Conservation (phyloP, 2,888 invertebrate species). For the Agrotis segetum region DNA sequence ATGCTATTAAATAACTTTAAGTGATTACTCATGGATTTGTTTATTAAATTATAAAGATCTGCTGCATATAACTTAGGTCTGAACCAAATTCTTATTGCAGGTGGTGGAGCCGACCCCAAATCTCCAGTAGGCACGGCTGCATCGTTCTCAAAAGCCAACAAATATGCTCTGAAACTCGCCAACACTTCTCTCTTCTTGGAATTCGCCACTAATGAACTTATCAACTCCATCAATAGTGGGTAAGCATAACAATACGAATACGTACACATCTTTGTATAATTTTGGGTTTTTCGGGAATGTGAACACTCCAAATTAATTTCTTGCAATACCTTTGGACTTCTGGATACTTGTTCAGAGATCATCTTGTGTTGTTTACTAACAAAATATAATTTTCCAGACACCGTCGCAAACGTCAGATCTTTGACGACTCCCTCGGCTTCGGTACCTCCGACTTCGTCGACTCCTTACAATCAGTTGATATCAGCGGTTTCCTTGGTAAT, state of each 20-base stretch:
- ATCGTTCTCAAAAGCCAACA: constrained; percentile 97
- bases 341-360: too few species aligned
- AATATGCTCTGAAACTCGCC: constrained; percentile 95
- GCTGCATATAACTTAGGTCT: not conserved
- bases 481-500: constrained; percentile 93
- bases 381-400: constrained; percentile 74
- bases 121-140: constrained; percentile 97
- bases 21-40: not conserved
- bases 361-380: not conserved
- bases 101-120: constrained; percentile 95
- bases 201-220: constrained; percentile 96
- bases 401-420: constrained; percentile 94
- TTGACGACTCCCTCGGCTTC: constrained; percentile 90
- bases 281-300: not conserved
- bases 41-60: not conserved
- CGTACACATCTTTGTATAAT: too few species aligned
- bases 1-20: not conserved
- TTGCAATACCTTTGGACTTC: too few species aligned
- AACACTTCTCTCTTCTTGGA: constrained; percentile 97
- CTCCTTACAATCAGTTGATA: constrained; percentile 95
- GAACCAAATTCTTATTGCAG: constrained; percentile 76
- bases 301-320: not conserved
- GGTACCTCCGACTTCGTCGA: constrained; percentile 92
- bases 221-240: constrained; percentile 92
- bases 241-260: constrained; percentile 68